Evolutionary conservation across 2,888 invertebrate genomes (phyloP).

Genomic region (Ctenicera cuprea): DNA sequence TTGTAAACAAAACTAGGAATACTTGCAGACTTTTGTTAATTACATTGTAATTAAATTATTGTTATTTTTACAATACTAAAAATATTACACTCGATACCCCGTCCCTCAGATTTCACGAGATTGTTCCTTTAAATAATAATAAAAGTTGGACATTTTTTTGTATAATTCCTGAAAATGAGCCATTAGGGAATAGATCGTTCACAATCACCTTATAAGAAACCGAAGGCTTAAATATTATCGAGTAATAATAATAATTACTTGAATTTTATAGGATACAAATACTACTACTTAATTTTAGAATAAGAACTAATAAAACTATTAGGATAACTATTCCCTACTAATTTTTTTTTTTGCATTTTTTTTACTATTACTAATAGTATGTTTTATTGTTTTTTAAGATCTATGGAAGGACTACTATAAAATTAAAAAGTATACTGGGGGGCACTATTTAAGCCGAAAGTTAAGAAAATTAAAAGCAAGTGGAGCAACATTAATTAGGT

Average conservation of each 20-base stretch:
- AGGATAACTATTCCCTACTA: constrained; percentile 13
- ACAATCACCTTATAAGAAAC: constrained; percentile 19
- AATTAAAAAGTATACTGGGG: constrained; percentile 8
- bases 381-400: constrained; percentile 2
- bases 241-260: constrained; percentile 3
- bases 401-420: constrained; percentile 22
- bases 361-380: constrained; percentile 6
- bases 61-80: too few relatives aligned
- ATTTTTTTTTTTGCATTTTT: constrained; percentile 6
- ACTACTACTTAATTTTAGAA: constrained; percentile 35
- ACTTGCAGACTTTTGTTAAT: too few relatives aligned
- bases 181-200: not conserved
- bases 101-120: too few relatives aligned
- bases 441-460: constrained; percentile 6
- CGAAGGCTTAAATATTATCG: constrained; percentile 17
- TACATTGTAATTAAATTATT: too few relatives aligned
- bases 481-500: not conserved
- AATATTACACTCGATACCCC: too few relatives aligned
- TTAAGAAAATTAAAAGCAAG: not conserved
- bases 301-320: constrained; percentile 32
- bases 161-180: too few relatives aligned
- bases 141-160: too few relatives aligned
- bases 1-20: too few relatives aligned
- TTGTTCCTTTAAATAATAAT: too few relatives aligned
- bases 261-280: constrained; percentile 27